Percentiles rank a stretch among this genome's conserved stretches.
Conservation (phyloP, 2,113 vertebrate species). For the Cromileptes altivelis region DNA sequence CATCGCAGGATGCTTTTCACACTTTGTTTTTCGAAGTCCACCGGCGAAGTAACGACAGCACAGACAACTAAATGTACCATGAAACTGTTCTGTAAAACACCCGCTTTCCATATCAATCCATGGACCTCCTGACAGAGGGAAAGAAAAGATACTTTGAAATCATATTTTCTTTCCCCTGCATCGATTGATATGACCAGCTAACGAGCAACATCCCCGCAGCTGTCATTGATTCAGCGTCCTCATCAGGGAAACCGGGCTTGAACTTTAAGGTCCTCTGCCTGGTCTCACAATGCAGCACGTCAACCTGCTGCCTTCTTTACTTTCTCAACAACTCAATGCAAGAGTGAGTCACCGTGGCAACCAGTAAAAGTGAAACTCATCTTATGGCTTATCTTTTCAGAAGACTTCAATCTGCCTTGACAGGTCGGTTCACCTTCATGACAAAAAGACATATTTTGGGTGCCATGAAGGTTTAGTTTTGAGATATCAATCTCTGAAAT, state of each 20-base stretch:
- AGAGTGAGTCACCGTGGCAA: constrained; percentile 8
- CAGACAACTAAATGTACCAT: background rate
- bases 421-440: background rate
- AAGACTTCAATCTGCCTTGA: background rate
- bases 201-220: background rate
- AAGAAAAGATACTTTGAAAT: background rate
- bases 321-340: background rate
- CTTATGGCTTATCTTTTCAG: background rate
- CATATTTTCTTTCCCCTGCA: background rate
- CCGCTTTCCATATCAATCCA: background rate
- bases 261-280: constrained; percentile 4
- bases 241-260: background rate
- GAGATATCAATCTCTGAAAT: background rate
- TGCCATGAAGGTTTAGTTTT: background rate
- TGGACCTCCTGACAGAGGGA: background rate
- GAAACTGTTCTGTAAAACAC: background rate
- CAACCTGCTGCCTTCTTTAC: background rate
- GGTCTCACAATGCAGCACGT: background rate
- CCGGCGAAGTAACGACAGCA: background rate
- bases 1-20: background rate
- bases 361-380: background rate
- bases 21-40: background rate
- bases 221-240: background rate
- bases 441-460: background rate
- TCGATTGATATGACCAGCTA: background rate